phyloP scores from a whole-genome alignment of 2,888 invertebrate genomes.

The Melanchra persicariae region DNA sequence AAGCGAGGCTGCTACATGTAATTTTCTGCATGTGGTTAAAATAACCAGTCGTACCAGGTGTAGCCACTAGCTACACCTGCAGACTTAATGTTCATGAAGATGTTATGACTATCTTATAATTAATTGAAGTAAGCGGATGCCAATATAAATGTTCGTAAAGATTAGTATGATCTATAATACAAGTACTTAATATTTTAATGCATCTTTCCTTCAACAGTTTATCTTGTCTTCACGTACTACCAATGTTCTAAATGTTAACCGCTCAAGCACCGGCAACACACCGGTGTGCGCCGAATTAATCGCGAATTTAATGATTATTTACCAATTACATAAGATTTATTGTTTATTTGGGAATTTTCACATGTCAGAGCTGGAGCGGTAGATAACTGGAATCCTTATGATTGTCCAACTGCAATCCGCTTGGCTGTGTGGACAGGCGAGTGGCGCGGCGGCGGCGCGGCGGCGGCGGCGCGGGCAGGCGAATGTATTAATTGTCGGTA shows the following conservation, averaged over 20 bases:
- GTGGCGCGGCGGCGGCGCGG: slow-evolving; percentile 35
- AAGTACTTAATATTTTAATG: not conserved
- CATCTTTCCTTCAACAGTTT: not conserved
- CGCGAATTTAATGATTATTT: too few species aligned
- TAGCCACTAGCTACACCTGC: not conserved
- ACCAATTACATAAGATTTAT: too few species aligned
- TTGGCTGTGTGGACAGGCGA: slow-evolving; percentile 10
- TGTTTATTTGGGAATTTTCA: too few species aligned
- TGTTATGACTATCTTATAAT: not conserved
- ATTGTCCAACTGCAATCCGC: slow-evolving; percentile 7
- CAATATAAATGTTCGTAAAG: slow-evolving; percentile 4
- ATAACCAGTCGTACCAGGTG: not conserved
- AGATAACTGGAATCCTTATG: not conserved
- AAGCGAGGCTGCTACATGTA: not conserved
- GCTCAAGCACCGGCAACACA: too few species aligned
- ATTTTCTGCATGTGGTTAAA: slow-evolving; percentile 9
- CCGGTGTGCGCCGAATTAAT: too few species aligned
- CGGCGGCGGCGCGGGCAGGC: too few species aligned
- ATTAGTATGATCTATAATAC: not conserved
- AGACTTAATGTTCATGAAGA: not conserved
- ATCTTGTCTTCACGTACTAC: too few species aligned
- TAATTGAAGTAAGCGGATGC: slow-evolving; percentile 17
- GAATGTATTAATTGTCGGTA: slow-evolving; percentile 64
- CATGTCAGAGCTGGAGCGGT: too few species aligned
- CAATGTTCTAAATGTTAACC: too few species aligned